These are phyloP conservation scores for Drosophila lacteicornis DNA, from an alignment of 1,140 invertebrate species.

Conservation along the genomic window DNA sequence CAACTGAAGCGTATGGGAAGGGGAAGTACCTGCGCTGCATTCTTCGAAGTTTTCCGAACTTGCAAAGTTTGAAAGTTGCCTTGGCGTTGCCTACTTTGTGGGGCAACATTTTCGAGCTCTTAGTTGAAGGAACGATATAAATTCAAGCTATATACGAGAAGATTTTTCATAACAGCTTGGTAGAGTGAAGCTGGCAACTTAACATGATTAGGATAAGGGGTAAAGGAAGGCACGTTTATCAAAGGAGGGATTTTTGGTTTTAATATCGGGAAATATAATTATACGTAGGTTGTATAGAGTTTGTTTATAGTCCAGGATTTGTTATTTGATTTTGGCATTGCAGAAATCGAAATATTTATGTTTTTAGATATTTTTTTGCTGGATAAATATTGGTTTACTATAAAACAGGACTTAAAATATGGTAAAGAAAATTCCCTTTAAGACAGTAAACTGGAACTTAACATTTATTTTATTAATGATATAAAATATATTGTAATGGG, in stretches of 20 bases:
- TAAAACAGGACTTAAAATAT: too few species aligned
- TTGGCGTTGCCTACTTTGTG: constrained; percentile 36
- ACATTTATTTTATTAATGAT: too few species aligned
- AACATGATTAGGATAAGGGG: not conserved
- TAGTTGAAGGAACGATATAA: not conserved
- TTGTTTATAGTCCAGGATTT: too few species aligned
- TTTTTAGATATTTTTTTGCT: too few species aligned
- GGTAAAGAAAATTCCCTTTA: too few species aligned
- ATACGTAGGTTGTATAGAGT: too few species aligned
- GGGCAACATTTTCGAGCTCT: constrained; percentile 7
- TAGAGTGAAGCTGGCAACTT: not conserved
- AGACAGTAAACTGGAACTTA: too few species aligned
- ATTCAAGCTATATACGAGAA: not conserved
- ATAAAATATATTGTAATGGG: too few species aligned
- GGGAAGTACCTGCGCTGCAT: constrained; percentile 17
- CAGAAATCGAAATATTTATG: too few species aligned
- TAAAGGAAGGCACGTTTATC: too few species aligned
- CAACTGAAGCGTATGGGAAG: constrained; percentile 4
- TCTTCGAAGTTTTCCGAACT: constrained; percentile 46
- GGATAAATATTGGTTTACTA: too few species aligned
- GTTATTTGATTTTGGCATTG: too few species aligned
- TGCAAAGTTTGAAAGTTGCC: constrained; percentile 19
- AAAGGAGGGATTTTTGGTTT: not conserved
- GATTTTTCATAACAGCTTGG: not conserved
- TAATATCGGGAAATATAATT: not conserved